Base-by-base conservation (phyloP, 2,113 vertebrate species). In the Scartelaos histophorus region DNA sequence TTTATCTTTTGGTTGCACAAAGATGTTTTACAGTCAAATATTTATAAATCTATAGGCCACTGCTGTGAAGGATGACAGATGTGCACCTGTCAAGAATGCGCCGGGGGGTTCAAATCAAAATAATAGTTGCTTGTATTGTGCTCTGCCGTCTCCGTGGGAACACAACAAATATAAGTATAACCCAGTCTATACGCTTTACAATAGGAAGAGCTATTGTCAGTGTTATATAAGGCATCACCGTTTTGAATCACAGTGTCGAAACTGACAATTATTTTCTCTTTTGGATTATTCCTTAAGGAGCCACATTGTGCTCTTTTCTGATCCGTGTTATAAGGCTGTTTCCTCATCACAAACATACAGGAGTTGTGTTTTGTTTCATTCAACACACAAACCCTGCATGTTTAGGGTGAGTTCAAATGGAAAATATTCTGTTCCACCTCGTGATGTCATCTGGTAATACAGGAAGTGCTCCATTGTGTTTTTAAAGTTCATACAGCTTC, bases 231-330 rank as follows among this genome's bases (percentile, higher is more conserved):
- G 15, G 2, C 13, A 49, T n/a, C 17, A 1, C 47, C 4, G 17
- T n/a, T 53, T 53, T n/a, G 19, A 10, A 53, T 53, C 17, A 53
- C 21, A 70, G 35, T 2, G 43, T 57, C 53, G 72, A 72, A 54
- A 29, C 71, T 76, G 73, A 54, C 81, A 72, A 76, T 71, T 3
- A 1, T 16, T 0, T 49, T 12, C n/a, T 21, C 29, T 29, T n/a
- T 29, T 29, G 29, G 4, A 29, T 29, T 2, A 4, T 4, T 29
- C 29, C 29, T 29, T 29, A 29, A 29, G 4, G 29, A 4, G 29
- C 29, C 2, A 29, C 29, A 29, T 29, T 29, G 4, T 4, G 4
- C 29, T 29, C 2, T 29, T 29, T 29, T 29, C 29, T 29, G 29
- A 29, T 29, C 29, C 4, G 2, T 29, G 29, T 29, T 29, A 29